phyloP scores from a whole-genome alignment of 2,797 vertebrate genomes.

The Paratrypauchen microcephalus region DNA sequence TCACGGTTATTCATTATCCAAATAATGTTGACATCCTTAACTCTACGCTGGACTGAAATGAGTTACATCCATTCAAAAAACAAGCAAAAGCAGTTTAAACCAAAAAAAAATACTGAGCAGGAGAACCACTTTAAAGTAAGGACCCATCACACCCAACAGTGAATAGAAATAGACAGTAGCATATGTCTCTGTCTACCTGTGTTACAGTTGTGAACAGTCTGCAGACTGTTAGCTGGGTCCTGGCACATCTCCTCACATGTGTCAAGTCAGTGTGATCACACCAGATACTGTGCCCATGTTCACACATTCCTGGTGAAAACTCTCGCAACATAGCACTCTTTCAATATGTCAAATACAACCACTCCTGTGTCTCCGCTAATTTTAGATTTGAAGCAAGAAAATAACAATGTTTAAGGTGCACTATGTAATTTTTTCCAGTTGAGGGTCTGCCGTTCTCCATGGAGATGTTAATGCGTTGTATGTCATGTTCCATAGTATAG shows the following conservation, averaged over 20 bases:
- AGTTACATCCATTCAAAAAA: too few relatives aligned
- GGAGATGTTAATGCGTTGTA: too few relatives aligned
- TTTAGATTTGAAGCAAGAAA: neutral
- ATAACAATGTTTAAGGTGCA: too few relatives aligned
- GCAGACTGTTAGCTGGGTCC: neutral
- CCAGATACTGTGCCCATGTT: neutral
- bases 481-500: too few relatives aligned
- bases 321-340: neutral
- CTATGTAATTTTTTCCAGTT: too few relatives aligned
- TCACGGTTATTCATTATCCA: too few relatives aligned
- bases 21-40: too few relatives aligned
- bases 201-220: neutral
- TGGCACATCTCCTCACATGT: constrained; percentile 6
- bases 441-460: too few relatives aligned
- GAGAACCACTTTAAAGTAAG: neutral
- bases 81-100: too few relatives aligned
- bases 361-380: neutral
- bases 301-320: constrained; percentile 1
- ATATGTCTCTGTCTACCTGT: neutral
- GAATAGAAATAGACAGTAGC: neutral
- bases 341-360: neutral
- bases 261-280: neutral
- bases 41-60: too few relatives aligned
- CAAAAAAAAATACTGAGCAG: too few relatives aligned
- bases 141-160: neutral